A percentile compares a stretch with the other conserved stretches of the same genome.
Conservation (phyloP, 2,888 invertebrate genomes). For the Beris chalybata region DNA sequence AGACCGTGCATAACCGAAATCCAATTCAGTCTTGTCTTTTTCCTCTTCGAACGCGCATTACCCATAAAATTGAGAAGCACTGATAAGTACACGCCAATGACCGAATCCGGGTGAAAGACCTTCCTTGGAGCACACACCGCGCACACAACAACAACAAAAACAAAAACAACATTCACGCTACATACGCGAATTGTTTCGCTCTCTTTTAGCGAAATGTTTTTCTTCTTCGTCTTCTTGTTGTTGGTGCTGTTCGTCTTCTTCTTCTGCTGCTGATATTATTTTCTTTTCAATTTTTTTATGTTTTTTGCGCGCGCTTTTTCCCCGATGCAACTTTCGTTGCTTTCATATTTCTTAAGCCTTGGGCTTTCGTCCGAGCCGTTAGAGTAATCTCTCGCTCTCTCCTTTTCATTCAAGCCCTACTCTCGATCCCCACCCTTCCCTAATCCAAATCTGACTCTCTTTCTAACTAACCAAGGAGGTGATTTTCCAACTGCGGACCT, state of each 20-base stretch:
- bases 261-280: constrained; percentile 9
- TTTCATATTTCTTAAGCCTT: neutral
- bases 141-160: no score
- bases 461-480: no score
- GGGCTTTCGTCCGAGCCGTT: neutral
- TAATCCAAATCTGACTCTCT: no score
- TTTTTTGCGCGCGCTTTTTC: no score
- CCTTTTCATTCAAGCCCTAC: neutral
- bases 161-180: neutral
- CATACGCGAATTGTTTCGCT: constrained; percentile 11
- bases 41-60: constrained; percentile 2
- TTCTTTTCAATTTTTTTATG: constrained; percentile 7
- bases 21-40: no score
- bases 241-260: constrained; percentile 18
- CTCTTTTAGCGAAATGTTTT: constrained; percentile 5
- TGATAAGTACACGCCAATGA: constrained; percentile 54
- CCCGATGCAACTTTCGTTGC: neutral
- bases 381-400: neutral
- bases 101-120: constrained; percentile 59
- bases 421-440: no score
- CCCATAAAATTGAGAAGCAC: constrained; percentile 29
- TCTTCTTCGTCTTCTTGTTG: neutral
- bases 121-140: constrained; percentile 45
- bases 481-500: neutral
- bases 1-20: neutral